Conservation (phyloP, 2,113 vertebrate genomes). For the Chloroceryle aenea region DNA sequence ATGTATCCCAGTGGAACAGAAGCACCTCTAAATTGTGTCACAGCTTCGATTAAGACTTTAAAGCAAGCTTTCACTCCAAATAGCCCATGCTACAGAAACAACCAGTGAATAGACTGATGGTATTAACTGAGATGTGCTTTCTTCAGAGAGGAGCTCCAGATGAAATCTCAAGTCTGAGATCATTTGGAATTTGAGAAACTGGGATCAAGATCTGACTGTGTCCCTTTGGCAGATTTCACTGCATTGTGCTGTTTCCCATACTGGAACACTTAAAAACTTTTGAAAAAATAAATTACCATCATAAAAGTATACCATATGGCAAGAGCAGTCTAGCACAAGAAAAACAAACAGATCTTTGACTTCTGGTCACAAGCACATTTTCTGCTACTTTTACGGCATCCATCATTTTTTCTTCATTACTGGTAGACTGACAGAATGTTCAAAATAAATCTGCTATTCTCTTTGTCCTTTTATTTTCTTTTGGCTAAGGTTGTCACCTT, state of each 20-base stretch:
- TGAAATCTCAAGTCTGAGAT: neutral
- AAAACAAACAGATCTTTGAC: neutral
- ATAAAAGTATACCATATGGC: neutral
- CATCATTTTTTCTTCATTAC: neutral
- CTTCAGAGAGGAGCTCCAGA: neutral
- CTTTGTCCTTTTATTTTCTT: neutral
- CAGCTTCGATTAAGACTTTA: neutral
- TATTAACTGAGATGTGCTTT: neutral
- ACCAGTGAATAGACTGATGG: neutral
- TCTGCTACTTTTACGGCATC: neutral
- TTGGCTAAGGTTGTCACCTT: neutral
- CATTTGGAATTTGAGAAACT: neutral
- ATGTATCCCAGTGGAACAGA: neutral
- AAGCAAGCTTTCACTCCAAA: neutral
- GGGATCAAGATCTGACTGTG: neutral
- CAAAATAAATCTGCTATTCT: neutral
- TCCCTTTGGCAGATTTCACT: neutral
- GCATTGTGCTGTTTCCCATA: neutral
- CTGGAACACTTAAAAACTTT: neutral
- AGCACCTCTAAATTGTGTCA: neutral
- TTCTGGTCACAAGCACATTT: neutral
- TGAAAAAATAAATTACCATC: neutral
- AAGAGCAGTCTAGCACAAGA: neutral
- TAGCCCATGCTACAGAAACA: neutral
- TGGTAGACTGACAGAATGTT: neutral